Evolutionary conservation across 2,888 invertebrate genomes (phyloP).

Genomic region (Drosophila planitibia): DNA sequence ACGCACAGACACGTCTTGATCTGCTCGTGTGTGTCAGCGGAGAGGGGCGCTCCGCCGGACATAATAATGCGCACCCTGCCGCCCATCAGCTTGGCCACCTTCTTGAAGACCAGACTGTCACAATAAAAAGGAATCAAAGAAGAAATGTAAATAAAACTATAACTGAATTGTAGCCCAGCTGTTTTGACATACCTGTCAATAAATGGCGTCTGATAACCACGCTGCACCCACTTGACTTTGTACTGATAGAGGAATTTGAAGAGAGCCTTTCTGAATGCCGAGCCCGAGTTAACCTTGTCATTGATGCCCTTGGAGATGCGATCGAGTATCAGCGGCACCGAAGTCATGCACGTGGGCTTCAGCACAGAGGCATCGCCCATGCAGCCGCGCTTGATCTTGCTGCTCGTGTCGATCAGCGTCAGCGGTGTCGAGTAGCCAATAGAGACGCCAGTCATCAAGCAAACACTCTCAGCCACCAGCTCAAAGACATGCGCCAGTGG

Average conservation of each 20-base stretch:
- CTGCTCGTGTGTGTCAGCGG: conserved; percentile 97
- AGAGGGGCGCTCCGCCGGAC: conserved; percentile 97
- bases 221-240: conserved; percentile 93
- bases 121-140: not conserved
- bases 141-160: not conserved
- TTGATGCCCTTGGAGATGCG: conserved; percentile 98
- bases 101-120: conserved; percentile 84
- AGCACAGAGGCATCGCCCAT: conserved; percentile 97
- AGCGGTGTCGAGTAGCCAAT: conserved; percentile 98
- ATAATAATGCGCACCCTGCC: conserved; percentile 95
- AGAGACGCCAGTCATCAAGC: conserved; percentile 93
- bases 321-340: conserved; percentile 99
- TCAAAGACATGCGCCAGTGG: conserved; percentile 99
- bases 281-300: conserved; percentile 95
- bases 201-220: conserved; percentile 93
- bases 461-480: conserved; percentile 95
- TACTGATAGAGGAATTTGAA: conserved; percentile 98
- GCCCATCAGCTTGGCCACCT: conserved; percentile 90
- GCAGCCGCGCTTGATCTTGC: conserved; percentile 97
- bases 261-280: conserved; percentile 91
- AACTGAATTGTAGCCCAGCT: not conserved
- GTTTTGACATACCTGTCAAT: conserved; percentile 87
- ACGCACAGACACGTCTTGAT: conserved; percentile 96
- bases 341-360: conserved; percentile 96
- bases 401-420: conserved; percentile 96